Evolutionary conservation across 1,140 invertebrate species (phyloP).

Genomic region (Brachionus paranguensis): DNA sequence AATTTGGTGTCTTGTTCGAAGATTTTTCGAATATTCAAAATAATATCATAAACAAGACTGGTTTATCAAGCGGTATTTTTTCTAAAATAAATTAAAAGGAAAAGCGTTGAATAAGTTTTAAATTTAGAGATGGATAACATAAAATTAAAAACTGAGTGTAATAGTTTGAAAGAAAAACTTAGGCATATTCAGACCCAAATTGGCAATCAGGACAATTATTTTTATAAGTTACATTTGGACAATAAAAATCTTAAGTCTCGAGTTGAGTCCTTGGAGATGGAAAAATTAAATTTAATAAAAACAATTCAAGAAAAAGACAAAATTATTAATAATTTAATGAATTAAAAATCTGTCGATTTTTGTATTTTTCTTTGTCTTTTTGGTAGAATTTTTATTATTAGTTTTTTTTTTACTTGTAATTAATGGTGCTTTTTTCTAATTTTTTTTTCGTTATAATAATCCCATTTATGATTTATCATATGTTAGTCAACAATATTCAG

Average conservation of each 20-base stretch:
- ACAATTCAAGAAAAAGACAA: not conserved
- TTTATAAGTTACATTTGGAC: not conserved
- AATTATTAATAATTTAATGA: not conserved
- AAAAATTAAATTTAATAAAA: not conserved
- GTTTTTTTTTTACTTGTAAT: not conserved
- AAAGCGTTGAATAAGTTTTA: not conserved
- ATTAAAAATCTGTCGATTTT: not conserved
- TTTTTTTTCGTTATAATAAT: not conserved
- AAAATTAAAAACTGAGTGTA: slow-evolving; percentile 8
- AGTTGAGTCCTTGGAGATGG: not conserved
- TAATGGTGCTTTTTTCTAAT: not conserved
- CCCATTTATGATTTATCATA: not conserved
- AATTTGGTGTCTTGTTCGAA: slow-evolving; percentile 23
- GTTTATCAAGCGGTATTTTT: not conserved
- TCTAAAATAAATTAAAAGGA: not conserved
- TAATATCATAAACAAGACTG: not conserved
- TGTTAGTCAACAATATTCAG: not conserved
- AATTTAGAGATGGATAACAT: not conserved
- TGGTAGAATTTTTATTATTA: not conserved
- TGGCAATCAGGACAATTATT: slow-evolving; percentile 16
- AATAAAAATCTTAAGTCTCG: slow-evolving; percentile 1
- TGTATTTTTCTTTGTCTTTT: not conserved
- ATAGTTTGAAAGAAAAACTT: slow-evolving; percentile 1
- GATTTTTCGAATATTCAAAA: slow-evolving; percentile 21
- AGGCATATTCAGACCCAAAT: not conserved